Base-by-base conservation (phyloP, 2,888 invertebrate species). In the Tenthredo scrophulariae region DNA sequence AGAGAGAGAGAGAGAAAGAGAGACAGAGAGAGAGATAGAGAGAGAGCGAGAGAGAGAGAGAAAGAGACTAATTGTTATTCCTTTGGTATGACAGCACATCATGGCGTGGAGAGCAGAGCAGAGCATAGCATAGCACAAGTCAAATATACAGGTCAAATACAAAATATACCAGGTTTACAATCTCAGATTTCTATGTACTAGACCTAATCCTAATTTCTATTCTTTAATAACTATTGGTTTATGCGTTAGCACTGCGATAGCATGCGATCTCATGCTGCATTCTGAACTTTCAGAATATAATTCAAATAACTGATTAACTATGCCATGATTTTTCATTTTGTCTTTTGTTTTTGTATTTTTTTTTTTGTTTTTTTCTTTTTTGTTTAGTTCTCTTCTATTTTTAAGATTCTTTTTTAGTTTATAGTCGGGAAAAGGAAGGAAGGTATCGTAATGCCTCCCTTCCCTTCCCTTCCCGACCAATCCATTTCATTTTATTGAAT, bases 71-170 rank as follows among this genome's bases (percentile, higher is more conserved):
- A 83, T 84, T 77, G 70, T 84, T 82, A 75, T 84, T 86, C 72
- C 75, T 86, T 92, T 92, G 93, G 93, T 93, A 93, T 93, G 93
- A 93, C 93, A 93, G 93, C 93, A 93, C 93, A 93, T 93, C 93
- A 91, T 93, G 92, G 92, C 92, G 89, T 91, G 91, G 89, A 91
- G 88, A 89, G 88, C 89, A 89, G 92, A 92, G 91, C 91, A 91
- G 91, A 92, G 91, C 91, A 91, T 92, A 91, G 91, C 91, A 90
- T 91, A 92, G 92, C 91, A 92, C 89, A 90, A 92, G 91, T 83
- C 65, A 83, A 83, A 80, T 79, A 80, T 79, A 83, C 82, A 83
- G 82, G 82, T 83, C 65, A 83, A 83, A 67, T 83, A 83, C 82
- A 83, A 83, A 83, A 83, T 83, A 83, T 83, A 83, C 82, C 82